Evolutionary conservation across 2,797 vertebrate species (phyloP).

Genomic region (Enoplosus armatus): DNA sequence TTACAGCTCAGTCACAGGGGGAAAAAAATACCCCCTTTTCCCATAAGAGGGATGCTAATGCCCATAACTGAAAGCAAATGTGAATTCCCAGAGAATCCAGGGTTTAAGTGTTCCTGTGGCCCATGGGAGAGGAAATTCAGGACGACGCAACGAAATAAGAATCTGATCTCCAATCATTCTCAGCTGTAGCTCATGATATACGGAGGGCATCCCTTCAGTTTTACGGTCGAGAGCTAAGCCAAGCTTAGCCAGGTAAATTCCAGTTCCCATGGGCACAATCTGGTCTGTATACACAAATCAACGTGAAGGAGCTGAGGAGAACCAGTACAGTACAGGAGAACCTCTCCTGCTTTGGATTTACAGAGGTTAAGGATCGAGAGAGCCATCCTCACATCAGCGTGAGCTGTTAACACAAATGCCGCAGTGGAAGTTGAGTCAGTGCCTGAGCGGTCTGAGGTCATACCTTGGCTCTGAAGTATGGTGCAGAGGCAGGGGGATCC

Average conservation of each 20-base stretch:
- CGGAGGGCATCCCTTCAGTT: constrained; percentile 14
- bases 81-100: constrained; percentile 65
- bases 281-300: constrained; percentile 11
- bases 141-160: constrained; percentile 38
- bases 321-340: not conserved
- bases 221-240: constrained; percentile 20
- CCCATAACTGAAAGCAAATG: constrained; percentile 75
- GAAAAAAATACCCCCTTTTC: constrained; percentile 36
- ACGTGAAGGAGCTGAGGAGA: constrained; percentile 23
- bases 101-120: constrained; percentile 69
- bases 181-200: constrained; percentile 40
- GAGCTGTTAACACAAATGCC: constrained; percentile 35
- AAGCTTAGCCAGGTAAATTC: constrained; percentile 39
- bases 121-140: constrained; percentile 49
- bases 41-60: constrained; percentile 55
- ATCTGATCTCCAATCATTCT: constrained; percentile 57
- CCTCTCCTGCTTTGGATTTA: constrained; percentile 54
- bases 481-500: constrained; percentile 32
- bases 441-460: constrained; percentile 66
- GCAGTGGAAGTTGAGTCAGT: constrained; percentile 30
- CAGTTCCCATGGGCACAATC: constrained; percentile 49
- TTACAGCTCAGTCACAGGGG: constrained; percentile 40
- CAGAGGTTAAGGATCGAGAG: constrained; percentile 14
- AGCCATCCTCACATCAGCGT: constrained; percentile 30
- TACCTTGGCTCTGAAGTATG: constrained; percentile 47